Evolutionary conservation across 2,797 vertebrate genomes (phyloP), one percentile per base, ranked within the genome.

Genomic region (Microchirus variegatus): DNA sequence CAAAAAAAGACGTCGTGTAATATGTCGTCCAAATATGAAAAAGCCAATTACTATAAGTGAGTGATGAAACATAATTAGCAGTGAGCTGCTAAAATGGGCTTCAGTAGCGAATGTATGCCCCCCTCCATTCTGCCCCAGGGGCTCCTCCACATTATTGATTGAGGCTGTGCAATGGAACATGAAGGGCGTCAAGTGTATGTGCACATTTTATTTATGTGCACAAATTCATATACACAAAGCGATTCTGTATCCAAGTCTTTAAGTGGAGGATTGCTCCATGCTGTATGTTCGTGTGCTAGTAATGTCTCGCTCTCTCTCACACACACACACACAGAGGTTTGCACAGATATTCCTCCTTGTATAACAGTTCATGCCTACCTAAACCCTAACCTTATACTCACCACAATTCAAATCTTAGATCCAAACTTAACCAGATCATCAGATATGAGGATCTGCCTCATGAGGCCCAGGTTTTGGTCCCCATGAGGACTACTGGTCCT

Each of bases 41-140:
- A 87, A 86, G 75, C 80, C 90, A 87, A 83, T 91, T 86, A 90
- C 80, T 84, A 73, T 84, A 84, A 82, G 87, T 84, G 86, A 90
- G 82, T 77, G 85, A 89, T 83, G 84, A 82, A 83, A 87, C 44
- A 53, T 86, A 91, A 93, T 93, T 90, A 92, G 87, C 62, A 41
- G 70, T 61, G 76, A 87, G 75, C 79, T 71, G 67, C 59, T 49
- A 75, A 86, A 84, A 81, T 78, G 67, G 56, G 68, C 53, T 64
- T 57, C 56, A 59, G 64, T 51, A 35, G 62, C 55, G 67, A 71
- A 59, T 60, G 64, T 45, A 67, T 52, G 47, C 71, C 44, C 45
- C 37, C 36, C 26, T 22, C 22, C 6, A 1, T 51, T 37, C 19
- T 19, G 53, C 16, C 17, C 55, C 49, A 9, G n/a, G 41, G 31